Evolutionary conservation across 2,888 invertebrate species (phyloP).

Genomic region (Acronicta alni): DNA sequence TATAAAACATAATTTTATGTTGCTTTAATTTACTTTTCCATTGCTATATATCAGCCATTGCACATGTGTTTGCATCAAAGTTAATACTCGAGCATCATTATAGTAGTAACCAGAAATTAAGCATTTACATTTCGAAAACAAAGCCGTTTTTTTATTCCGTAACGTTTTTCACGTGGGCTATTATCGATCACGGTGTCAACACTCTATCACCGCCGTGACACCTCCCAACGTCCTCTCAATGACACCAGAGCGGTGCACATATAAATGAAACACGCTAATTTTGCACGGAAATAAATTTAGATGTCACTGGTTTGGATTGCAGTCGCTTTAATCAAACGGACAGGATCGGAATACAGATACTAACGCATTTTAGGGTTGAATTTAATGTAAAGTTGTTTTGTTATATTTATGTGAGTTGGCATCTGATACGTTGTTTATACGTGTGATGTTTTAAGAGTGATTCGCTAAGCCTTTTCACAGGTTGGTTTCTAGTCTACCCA

Average conservation of each 20-base stretch:
- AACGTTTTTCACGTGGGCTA: constrained; percentile 25
- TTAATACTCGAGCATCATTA: too few species aligned
- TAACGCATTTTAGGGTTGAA: constrained; percentile 20
- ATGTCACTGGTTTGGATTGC: constrained; percentile 17
- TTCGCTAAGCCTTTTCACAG: too few species aligned
- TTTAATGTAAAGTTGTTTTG: neutral
- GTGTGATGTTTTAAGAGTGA: too few species aligned
- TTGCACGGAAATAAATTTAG: constrained; percentile 44
- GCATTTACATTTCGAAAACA: too few species aligned
- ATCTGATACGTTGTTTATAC: too few species aligned
- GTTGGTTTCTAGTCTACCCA: too few species aligned
- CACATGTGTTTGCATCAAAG: too few species aligned
- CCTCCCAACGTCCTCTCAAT: constrained; percentile 33
- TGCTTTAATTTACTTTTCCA: too few species aligned
- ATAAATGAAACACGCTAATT: constrained; percentile 40
- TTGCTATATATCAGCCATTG: too few species aligned
- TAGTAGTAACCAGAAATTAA: too few species aligned
- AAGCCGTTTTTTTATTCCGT: constrained; percentile 9
- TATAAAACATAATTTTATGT: too few species aligned
- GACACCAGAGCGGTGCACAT: constrained; percentile 32
- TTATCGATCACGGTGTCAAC: constrained; percentile 53
- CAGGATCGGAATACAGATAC: constrained; percentile 18
- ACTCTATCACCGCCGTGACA: constrained; percentile 49
- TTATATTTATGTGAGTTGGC: neutral
- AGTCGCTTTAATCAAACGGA: constrained; percentile 38